Base-by-base conservation (phyloP, 2,888 invertebrate species). In the Chymomyza procnemis region DNA sequence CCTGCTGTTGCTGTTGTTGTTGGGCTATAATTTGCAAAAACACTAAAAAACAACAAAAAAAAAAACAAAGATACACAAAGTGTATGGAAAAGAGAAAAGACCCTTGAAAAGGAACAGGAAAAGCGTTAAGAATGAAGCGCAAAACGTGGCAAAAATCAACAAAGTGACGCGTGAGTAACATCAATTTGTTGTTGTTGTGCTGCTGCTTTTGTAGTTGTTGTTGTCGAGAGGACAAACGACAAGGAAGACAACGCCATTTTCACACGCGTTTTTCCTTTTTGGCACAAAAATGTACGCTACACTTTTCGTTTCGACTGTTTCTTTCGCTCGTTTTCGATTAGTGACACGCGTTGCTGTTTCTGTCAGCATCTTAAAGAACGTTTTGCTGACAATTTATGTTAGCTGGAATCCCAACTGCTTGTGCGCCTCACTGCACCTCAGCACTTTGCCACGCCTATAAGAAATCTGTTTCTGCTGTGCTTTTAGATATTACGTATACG, bases 1-100 rank as follows among this genome's bases (percentile, higher is more conserved):
- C 62, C 54, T 46, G 41, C 21, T 58, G 58, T 58, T 58, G 58
- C 34, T 58, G 41, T 41, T 58, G 41, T 71, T 70, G 66, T 69
- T 67, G 61, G 79, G 69, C 74, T 76, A 79, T 83, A 79, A 86
- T 86, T 83, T 86, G 81, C 81, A 73, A 52, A 64, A 67, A 65
- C 67, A 55, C 18, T 61, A 64, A 52, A 61, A 62, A 64, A 47
- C 50, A 50, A 50, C 16, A 30, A 22, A 52, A 30, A 26, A 66
- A 66, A 62, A 63, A 69, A 54, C 26, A n/a, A 50, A 47, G 47
- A 47, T 4, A 14, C 3, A n/a, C 16, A 6, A 4, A 50, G 50
- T 50, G 4, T 16, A 50, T 16, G 19, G 50, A 19, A 50, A 18
- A 14, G 18, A 18, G 19, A 19, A 19, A 50, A 18, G 18, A 16